Percentiles rank a stretch among this genome's conserved stretches.
Conservation (phyloP, 1,140 invertebrate species). For the Lasioglossum albipes region DNA sequence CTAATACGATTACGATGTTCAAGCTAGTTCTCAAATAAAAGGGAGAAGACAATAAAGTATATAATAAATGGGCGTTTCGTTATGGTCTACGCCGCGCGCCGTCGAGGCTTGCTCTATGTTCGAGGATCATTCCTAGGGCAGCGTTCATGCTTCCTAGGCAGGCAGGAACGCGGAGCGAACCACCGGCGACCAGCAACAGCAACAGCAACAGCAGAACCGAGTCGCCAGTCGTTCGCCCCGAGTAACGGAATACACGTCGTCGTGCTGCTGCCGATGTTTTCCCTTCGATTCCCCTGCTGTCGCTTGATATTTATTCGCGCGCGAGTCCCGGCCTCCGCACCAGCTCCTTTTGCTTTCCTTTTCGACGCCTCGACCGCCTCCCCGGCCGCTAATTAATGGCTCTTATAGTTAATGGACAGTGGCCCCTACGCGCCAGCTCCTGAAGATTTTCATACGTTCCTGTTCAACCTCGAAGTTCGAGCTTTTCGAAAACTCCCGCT, state of each 20-base stretch:
- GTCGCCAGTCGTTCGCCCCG: constrained; percentile 52
- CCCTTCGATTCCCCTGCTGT: constrained; percentile 54
- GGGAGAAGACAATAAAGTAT: too few species aligned
- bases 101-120: neutral
- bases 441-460: too few species aligned
- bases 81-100: neutral
- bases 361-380: too few species aligned
- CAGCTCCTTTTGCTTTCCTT: constrained; percentile 8
- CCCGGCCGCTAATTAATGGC: too few species aligned
- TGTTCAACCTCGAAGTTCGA: too few species aligned
- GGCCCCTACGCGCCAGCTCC: too few species aligned
- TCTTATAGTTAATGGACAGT: too few species aligned
- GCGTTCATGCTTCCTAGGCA: constrained; percentile 23
- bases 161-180: constrained; percentile 43
- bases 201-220: constrained; percentile 2
- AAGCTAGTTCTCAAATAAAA: too few species aligned
- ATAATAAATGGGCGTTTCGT: neutral
- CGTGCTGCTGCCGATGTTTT: constrained; percentile 48
- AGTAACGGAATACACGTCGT: constrained; percentile 63
- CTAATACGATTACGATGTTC: too few species aligned
- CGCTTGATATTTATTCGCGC: constrained; percentile 55
- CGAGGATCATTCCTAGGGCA: constrained; percentile 11
- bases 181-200: constrained; percentile 7
- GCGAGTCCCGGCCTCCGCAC: neutral
- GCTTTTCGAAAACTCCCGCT: too few species aligned